Conservation (phyloP, 2,797 vertebrate species). For the Eulemur rubriventer region DNA sequence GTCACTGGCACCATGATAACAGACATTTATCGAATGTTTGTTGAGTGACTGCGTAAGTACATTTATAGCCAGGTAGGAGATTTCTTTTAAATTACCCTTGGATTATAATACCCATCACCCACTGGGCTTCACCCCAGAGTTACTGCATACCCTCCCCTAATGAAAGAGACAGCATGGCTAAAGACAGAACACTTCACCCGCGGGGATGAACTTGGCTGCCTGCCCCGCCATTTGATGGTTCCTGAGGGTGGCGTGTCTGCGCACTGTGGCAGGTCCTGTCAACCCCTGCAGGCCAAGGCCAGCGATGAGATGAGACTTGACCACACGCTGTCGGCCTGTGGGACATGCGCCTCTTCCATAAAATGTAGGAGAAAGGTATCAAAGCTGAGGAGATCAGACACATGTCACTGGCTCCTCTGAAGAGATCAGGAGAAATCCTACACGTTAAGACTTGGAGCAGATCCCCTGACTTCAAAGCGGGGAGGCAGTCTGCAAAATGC, state of each 20-base stretch:
- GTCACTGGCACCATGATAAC: not conserved
- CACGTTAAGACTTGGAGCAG: not conserved
- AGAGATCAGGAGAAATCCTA: not conserved
- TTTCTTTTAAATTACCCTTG: not conserved
- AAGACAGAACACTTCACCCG: not conserved
- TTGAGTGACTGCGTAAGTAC: not conserved
- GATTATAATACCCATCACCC: not conserved
- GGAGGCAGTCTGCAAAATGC: accelerated
- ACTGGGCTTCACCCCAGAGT: not conserved
- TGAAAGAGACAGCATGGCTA: not conserved
- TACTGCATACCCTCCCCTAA: not conserved
- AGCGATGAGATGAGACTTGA: accelerated
- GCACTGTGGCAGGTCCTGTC: not conserved
- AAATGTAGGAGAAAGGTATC: not conserved
- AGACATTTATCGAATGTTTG: not conserved
- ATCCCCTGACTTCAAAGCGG: not conserved
- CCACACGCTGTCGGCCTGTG: accelerated
- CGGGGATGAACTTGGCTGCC: not conserved
- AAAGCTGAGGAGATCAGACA: not conserved
- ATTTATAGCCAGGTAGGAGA: not conserved
- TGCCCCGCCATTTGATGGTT: accelerated
- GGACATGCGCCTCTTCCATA: not conserved
- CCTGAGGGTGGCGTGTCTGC: not conserved
- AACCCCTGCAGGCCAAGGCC: not conserved
- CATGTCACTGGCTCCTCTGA: not conserved